phyloP scores from a whole-genome alignment of 2,888 invertebrate genomes.

The Lucinisca nassula region DNA sequence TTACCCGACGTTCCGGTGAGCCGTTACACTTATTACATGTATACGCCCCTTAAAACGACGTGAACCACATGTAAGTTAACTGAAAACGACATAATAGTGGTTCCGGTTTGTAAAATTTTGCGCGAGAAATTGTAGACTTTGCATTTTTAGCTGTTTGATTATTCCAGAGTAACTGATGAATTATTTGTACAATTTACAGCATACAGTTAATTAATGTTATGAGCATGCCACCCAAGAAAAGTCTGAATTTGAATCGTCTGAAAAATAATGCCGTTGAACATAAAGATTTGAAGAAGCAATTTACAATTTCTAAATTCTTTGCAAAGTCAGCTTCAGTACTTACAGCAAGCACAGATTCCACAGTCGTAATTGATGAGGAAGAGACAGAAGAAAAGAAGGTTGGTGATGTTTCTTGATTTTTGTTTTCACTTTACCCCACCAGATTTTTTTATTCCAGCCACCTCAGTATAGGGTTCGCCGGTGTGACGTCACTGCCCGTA shows the following conservation, averaged over 20 bases:
- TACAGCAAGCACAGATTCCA: slow-evolving; percentile 6
- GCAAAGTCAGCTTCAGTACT: slow-evolving; percentile 22
- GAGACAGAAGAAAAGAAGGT: slow-evolving; percentile 39
- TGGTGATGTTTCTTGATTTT: not conserved
- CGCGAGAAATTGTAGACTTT: too few species aligned
- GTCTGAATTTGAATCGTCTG: not conserved
- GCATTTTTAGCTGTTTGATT: too few species aligned
- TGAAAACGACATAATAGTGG: too few species aligned
- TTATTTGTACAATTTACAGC: too few species aligned
- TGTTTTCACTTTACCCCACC: not conserved
- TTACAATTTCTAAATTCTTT: slow-evolving; percentile 75
- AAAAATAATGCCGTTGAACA: not conserved
- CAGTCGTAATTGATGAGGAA: slow-evolving; percentile 45
- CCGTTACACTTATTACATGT: too few species aligned
- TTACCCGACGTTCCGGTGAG: too few species aligned
- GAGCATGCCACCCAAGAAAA: not conserved
- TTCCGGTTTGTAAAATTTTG: not conserved
- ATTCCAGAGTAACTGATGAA: too few species aligned
- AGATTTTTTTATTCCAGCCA: not conserved
- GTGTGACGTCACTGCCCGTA: too few species aligned
- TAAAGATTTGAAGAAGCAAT: slow-evolving; percentile 42
- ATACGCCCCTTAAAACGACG: too few species aligned
- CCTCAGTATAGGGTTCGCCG: too few species aligned
- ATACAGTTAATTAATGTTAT: too few species aligned
- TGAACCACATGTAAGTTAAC: too few species aligned